A percentile compares a stretch with the other conserved stretches of the same genome.
These are phyloP conservation scores for Synergus japonicus DNA, from an alignment of 2,888 invertebrate species.

Conservation along the genomic window DNA sequence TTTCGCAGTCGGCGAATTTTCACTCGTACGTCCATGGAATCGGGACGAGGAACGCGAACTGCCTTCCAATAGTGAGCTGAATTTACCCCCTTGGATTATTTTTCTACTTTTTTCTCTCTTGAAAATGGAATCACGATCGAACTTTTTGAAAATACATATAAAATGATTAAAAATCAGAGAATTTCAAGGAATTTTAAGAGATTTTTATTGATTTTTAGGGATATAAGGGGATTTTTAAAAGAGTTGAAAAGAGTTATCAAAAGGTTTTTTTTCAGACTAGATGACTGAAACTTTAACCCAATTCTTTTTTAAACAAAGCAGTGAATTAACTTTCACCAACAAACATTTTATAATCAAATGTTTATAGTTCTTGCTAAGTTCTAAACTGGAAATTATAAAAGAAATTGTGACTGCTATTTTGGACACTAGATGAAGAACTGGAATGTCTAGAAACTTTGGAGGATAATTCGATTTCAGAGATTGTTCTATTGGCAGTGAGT, in stretches of 20 bases:
- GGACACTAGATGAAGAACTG: not conserved
- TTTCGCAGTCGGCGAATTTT: slow-evolving; percentile 71
- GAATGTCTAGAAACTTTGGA: not conserved
- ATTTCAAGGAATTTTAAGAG: no score
- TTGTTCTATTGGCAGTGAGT: slow-evolving; percentile 74
- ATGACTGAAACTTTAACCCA: no score
- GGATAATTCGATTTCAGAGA: slow-evolving; percentile 71
- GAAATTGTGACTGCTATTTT: not conserved
- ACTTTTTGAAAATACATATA: slow-evolving; percentile 2
- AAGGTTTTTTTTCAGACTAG: no score
- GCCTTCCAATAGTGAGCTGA: slow-evolving; percentile 22
- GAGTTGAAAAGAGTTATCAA: no score
- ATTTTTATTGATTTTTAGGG: no score
- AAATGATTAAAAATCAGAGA: not conserved
- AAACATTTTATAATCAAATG: no score
- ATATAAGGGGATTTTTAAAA: no score
- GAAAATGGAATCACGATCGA: slow-evolving; percentile 54
- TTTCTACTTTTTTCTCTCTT: slow-evolving; percentile 20
- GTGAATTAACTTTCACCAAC: no score
- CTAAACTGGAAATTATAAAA: not conserved
- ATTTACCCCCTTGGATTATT: not conserved
- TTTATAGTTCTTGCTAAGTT: no score
- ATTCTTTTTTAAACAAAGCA: no score
- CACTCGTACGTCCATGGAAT: slow-evolving; percentile 66
- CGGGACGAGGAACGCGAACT: slow-evolving; percentile 65